A percentile compares a stretch with the other conserved stretches of the same genome.
phyloP scores from a whole-genome alignment of 2,888 invertebrate genomes.

The Drosophila cognata region DNA sequence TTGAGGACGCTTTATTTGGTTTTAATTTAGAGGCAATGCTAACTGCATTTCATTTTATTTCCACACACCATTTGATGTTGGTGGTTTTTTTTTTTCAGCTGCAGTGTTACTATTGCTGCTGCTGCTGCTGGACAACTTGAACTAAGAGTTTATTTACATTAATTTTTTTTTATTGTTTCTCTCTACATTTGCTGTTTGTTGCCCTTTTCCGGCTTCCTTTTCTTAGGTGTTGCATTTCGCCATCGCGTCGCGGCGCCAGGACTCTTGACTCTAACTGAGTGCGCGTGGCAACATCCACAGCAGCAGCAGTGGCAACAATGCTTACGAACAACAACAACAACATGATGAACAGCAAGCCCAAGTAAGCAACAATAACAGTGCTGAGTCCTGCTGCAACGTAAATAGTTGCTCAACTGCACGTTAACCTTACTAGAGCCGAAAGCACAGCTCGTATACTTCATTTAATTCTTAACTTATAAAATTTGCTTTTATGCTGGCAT shows the following conservation, averaged over 20 bases:
- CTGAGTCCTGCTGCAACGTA: slow-evolving; percentile 26
- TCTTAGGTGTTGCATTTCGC: slow-evolving; percentile 26
- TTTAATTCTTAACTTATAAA: slow-evolving; percentile 69
- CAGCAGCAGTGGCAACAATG: slow-evolving; percentile 21
- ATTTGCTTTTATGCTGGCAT: slow-evolving; percentile 37
- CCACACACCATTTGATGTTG: slow-evolving; percentile 61
- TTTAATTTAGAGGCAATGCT: slow-evolving; percentile 60
- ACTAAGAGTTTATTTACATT: slow-evolving; percentile 68
- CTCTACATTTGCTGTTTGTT: slow-evolving; percentile 7
- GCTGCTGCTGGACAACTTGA: slow-evolving; percentile 45
- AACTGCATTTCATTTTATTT: slow-evolving; percentile 63
- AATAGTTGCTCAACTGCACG: slow-evolving; percentile 49
- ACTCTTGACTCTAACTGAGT: slow-evolving; percentile 51
- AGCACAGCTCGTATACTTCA: slow-evolving; percentile 57
- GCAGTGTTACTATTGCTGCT: slow-evolving; percentile 8
- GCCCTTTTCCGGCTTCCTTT: slow-evolving; percentile 35
- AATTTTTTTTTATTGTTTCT: slow-evolving; percentile 33
- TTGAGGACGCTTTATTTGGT: slow-evolving; percentile 54
- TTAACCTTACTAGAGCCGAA: slow-evolving; percentile 57
- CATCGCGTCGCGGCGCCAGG: slow-evolving; percentile 28
- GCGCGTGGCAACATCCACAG: neutral
- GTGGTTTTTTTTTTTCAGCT: neutral
- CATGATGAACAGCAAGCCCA: slow-evolving; percentile 1
- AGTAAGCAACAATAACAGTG: slow-evolving; percentile 31
- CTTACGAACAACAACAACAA: neutral